Percentiles rank a stretch among this genome's conserved stretches.
phyloP scores from a whole-genome alignment of 2,797 vertebrate genomes.

The Cercopithecus petaurista region DNA sequence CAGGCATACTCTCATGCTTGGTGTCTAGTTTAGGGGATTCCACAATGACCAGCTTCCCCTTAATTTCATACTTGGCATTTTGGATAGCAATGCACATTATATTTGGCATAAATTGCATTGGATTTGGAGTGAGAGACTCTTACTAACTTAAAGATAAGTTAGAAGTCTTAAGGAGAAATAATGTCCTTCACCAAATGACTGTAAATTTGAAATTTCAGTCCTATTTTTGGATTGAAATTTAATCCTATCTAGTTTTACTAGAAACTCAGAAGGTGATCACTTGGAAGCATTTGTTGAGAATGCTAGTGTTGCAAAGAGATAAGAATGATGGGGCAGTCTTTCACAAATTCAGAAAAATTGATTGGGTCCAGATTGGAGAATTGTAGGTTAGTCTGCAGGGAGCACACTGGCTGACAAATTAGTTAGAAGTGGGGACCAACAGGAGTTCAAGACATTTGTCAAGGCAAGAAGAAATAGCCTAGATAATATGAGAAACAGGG shows the following conservation, averaged over 20 bases:
- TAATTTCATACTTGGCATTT: slow-evolving; percentile 11
- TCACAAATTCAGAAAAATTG: neutral
- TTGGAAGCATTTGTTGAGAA: slow-evolving; percentile 26
- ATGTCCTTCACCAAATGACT: slow-evolving; percentile 10
- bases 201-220: slow-evolving; percentile 46
- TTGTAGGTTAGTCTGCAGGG: neutral
- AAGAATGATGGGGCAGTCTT: slow-evolving; percentile 12
- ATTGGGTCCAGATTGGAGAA: neutral
- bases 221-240: slow-evolving; percentile 39
- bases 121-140: neutral
- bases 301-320: slow-evolving; percentile 19
- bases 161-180: slow-evolving; percentile 25
- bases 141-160: slow-evolving; percentile 34
- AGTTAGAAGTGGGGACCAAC: slow-evolving; percentile 24
- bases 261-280: neutral
- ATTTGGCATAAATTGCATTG: neutral
- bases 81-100: neutral
- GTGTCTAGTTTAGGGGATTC: neutral
- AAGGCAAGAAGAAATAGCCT: neutral
- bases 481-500: neutral
- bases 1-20: neutral
- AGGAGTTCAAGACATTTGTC: slow-evolving; percentile 9
- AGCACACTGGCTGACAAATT: neutral
- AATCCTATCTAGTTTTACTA: neutral
- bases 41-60: neutral